Evolutionary conservation across 2,888 invertebrate species (phyloP).

Genomic region (Erannis defoliaria): DNA sequence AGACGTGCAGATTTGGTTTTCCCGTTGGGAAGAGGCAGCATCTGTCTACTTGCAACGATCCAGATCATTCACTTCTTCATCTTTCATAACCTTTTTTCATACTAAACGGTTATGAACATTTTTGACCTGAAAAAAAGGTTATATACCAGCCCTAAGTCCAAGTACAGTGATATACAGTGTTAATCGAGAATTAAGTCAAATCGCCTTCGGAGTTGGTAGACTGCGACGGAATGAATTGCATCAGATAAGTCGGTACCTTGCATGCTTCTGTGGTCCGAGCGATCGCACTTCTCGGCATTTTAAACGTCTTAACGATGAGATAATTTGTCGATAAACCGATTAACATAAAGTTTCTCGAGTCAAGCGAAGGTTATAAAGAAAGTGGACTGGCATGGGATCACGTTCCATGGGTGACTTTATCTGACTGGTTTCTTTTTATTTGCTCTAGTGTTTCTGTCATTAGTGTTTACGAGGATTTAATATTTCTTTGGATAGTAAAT

Average conservation of each 20-base stretch:
- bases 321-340: conserved; percentile 34
- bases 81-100: too few species aligned
- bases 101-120: too few species aligned
- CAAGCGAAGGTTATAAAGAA: conserved; percentile 10
- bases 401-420: conserved; percentile 2
- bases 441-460: too few species aligned
- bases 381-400: neutral
- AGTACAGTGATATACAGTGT: conserved; percentile 46
- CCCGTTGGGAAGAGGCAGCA: too few species aligned
- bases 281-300: conserved; percentile 34
- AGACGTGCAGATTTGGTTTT: too few species aligned
- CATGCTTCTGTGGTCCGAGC: conserved; percentile 40
- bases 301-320: conserved; percentile 26
- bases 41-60: too few species aligned
- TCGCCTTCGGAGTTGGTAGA: conserved; percentile 40
- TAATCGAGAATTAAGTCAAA: conserved; percentile 50
- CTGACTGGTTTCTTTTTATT: conserved; percentile 3
- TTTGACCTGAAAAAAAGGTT: too few species aligned
- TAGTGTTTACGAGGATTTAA: neutral
- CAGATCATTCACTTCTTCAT: too few species aligned
- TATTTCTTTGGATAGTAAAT: neutral
- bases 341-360: conserved; percentile 26
- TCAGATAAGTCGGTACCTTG: conserved; percentile 46
- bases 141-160: conserved; percentile 36
- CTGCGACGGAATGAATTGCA: conserved; percentile 37